Evolutionary conservation across 2,797 vertebrate genomes (phyloP).

Genomic region (Diglossa cyanea): DNA sequence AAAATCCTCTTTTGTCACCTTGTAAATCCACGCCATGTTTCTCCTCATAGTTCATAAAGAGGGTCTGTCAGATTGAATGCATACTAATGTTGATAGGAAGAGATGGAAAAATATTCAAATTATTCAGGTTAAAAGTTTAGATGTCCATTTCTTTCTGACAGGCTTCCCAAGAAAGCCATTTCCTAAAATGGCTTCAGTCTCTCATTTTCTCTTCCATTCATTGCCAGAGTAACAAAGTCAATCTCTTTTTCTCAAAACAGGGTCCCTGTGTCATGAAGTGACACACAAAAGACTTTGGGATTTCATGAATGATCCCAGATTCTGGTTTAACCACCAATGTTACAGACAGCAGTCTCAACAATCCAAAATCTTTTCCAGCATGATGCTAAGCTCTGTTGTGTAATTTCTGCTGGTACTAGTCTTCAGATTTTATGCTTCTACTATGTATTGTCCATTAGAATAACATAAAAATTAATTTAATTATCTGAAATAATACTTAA

Average conservation of each 20-base stretch:
- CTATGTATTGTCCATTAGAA: not conserved
- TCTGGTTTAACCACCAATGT: not conserved
- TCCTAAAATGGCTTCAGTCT: not conserved
- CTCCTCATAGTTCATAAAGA: not conserved
- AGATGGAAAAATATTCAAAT: not conserved
- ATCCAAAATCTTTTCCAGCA: not conserved
- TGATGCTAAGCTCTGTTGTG: not conserved
- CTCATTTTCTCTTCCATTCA: not conserved
- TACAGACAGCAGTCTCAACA: not conserved
- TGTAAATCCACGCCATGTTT: not conserved
- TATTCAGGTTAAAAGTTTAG: not conserved
- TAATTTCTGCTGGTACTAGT: not conserved
- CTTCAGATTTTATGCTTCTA: not conserved
- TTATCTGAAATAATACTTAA: not conserved
- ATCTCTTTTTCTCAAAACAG: not conserved
- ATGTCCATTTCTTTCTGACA: not conserved
- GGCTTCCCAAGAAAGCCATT: not conserved
- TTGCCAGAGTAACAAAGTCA: not conserved
- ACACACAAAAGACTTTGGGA: not conserved
- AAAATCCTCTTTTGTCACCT: not conserved
- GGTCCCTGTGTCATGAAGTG: not conserved
- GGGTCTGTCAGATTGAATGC: not conserved
- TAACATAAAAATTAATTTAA: not conserved
- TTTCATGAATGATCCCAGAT: not conserved
- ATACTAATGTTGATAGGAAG: not conserved